Conservation (phyloP, 2,797 vertebrate species). For the Cichlasoma orientale region DNA sequence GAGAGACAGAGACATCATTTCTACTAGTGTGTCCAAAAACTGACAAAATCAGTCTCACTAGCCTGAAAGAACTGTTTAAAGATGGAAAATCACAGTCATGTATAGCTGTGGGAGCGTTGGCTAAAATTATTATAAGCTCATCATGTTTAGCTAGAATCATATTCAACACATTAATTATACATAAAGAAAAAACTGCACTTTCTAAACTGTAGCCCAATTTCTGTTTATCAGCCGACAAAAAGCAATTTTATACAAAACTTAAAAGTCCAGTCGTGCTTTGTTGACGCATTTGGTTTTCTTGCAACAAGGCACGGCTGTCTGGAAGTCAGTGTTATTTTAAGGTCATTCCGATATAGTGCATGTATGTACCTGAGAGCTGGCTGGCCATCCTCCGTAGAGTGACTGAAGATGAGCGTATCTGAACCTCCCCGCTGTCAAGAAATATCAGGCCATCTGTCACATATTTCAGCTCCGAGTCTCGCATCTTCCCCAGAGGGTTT, state of each 20-base stretch:
- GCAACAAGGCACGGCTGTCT: background rate
- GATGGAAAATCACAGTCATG: background rate
- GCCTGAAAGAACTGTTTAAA: background rate
- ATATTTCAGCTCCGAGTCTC: conserved; percentile 82
- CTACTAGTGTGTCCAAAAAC: background rate
- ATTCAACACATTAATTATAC: background rate
- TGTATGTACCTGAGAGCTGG: conserved; percentile 89
- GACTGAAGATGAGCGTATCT: conserved; percentile 86
- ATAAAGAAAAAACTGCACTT: background rate
- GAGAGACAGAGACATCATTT: background rate
- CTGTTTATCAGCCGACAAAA: background rate
- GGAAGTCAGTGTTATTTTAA: background rate
- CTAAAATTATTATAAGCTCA: background rate
- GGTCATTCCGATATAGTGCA: background rate
- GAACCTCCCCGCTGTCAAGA: conserved; percentile 82
- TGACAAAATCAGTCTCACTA: background rate
- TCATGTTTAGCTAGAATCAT: background rate
- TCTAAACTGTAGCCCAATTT: background rate
- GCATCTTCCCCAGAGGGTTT: conserved; percentile 87
- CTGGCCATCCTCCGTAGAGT: conserved; percentile 95
- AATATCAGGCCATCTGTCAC: conserved; percentile 84
- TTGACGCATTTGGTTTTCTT: background rate
- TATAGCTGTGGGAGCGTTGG: background rate
- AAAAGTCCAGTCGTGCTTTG: background rate
- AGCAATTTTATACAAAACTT: background rate